Conservation (phyloP, 2,797 vertebrate genomes). For the Apogon talboti region DNA sequence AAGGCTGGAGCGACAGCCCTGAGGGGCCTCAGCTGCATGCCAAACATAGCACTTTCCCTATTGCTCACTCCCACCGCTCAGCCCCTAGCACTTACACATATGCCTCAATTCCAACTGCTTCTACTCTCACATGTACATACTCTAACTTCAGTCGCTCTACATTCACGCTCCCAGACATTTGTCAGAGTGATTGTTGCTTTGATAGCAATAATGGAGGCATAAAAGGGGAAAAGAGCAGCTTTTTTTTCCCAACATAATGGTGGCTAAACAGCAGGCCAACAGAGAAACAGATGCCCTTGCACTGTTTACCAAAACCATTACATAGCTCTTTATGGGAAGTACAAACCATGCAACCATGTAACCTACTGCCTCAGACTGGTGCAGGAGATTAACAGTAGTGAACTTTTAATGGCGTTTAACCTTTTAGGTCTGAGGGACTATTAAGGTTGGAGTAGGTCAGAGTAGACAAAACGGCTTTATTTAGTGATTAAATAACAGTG, state of each 20-base stretch:
- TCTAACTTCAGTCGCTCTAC: neutral
- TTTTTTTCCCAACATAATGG: constrained; percentile 22
- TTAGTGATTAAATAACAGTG: neutral
- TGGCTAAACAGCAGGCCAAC: constrained; percentile 13
- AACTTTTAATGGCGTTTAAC: constrained; percentile 29
- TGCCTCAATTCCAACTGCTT: constrained; percentile 24
- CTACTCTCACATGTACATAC: constrained; percentile 17
- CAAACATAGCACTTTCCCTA: constrained; percentile 67
- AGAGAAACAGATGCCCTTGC: constrained; percentile 5
- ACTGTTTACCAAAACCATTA: constrained; percentile 33
- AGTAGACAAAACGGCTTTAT: neutral
- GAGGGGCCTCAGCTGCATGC: constrained; percentile 67
- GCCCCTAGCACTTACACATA: constrained; percentile 35
- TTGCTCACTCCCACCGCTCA: constrained; percentile 33
- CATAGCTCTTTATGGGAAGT: constrained; percentile 6
- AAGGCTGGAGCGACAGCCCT: constrained; percentile 30
- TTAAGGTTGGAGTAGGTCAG: constrained; percentile 5
- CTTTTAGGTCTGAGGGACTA: constrained; percentile 2
- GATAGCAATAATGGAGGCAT: constrained; percentile 13
- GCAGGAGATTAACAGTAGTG: constrained; percentile 8
- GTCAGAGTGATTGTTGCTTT: constrained; percentile 5
- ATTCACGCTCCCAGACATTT: constrained; percentile 18
- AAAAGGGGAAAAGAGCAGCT: constrained; percentile 7
- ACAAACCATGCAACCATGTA: neutral
- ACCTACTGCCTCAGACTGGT: constrained; percentile 15